Conservation (phyloP, 2,888 invertebrate species). For the Bruchidius siliquastri region DNA sequence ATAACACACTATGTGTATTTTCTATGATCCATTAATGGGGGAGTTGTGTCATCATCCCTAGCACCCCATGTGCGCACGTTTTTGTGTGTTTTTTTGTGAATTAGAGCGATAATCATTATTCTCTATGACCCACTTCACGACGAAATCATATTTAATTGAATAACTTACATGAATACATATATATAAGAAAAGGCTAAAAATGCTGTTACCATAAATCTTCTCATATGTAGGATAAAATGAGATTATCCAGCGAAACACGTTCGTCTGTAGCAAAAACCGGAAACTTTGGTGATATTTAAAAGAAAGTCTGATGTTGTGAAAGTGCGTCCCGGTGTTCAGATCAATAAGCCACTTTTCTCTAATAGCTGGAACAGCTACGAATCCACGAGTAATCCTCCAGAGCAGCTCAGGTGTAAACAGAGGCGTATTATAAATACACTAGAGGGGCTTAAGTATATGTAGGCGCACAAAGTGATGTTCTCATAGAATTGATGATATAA, state of each 20-base stretch:
- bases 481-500: too few species aligned
- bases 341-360: conserved; percentile 2
- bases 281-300: not conserved
- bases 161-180: not conserved
- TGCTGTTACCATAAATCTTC: not conserved
- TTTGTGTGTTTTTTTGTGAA: too few species aligned
- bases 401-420: not conserved
- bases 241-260: not conserved
- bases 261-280: not conserved
- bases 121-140: too few species aligned
- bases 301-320: not conserved
- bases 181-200: not conserved
- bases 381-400: not conserved
- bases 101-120: too few species aligned
- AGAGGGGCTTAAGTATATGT: too few species aligned
- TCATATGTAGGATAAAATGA: not conserved
- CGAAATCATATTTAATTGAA: too few species aligned
- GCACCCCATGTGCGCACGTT: too few species aligned
- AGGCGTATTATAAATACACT: not conserved
- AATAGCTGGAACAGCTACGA: not conserved
- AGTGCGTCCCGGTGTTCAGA: not conserved
- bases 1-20: too few species aligned
- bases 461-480: too few species aligned
- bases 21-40: too few species aligned
- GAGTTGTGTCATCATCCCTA: too few species aligned